Evolutionary conservation across 2,797 vertebrate genomes (phyloP).

Genomic region (Dallia pectoralis): DNA sequence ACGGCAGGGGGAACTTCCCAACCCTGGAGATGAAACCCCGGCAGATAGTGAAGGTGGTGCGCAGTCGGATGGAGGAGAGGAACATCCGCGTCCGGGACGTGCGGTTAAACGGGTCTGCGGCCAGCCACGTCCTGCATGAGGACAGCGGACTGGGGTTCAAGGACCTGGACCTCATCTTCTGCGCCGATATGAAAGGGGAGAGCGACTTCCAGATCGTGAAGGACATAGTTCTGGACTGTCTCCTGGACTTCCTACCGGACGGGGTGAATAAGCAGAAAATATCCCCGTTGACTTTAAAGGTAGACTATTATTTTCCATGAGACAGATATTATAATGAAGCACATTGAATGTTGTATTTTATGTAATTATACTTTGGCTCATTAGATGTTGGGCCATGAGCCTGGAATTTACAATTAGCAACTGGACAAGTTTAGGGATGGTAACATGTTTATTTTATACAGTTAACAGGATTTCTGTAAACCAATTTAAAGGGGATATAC

Average conservation of each 20-base stretch:
- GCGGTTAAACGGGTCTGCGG: conserved; percentile 93
- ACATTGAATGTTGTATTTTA: conserved; percentile 25
- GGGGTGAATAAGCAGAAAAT: conserved; percentile 99
- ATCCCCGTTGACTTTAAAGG: conserved; percentile 93
- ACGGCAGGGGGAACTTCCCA: conserved; percentile 98
- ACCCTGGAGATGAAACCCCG: conserved; percentile 94
- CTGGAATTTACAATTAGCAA: conserved; percentile 34
- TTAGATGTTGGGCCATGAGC: neutral
- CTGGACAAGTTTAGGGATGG: conserved; percentile 60
- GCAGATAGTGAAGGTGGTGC: conserved; percentile 94
- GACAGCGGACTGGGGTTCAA: conserved; percentile 97
- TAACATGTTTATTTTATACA: conserved; percentile 60
- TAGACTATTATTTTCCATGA: conserved; percentile 44
- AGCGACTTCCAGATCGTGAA: conserved; percentile 96
- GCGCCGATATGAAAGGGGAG: conserved; percentile 91
- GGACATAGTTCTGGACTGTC: conserved; percentile 96
- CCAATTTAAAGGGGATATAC: conserved; percentile 67
- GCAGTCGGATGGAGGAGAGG: conserved; percentile 89
- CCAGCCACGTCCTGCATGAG: conserved; percentile 93
- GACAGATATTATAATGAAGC: neutral
- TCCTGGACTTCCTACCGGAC: conserved; percentile 96
- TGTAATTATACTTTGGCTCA: conserved; percentile 18
- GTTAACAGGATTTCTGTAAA: conserved; percentile 75
- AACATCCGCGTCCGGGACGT: conserved; percentile 90
- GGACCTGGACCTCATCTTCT: conserved; percentile 98